A percentile compares a stretch with the other conserved stretches of the same genome.
Conservation (phyloP, 2,797 vertebrate species). For the Sylvilagus floridanus region DNA sequence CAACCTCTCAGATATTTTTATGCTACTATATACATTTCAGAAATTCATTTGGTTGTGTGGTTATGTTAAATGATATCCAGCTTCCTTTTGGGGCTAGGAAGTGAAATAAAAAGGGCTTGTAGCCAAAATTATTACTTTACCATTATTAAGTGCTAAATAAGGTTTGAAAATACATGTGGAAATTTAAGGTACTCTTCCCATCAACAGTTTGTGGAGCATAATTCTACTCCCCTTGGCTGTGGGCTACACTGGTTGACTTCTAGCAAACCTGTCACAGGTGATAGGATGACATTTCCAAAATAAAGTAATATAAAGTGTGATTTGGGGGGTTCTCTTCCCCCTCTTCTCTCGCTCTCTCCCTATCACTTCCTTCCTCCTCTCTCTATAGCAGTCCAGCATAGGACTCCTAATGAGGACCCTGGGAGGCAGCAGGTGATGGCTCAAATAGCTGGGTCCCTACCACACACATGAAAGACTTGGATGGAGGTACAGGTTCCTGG, state of each 20-base stretch:
- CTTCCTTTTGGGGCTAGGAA: neutral
- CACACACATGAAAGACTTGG: too few species aligned
- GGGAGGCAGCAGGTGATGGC: too few species aligned
- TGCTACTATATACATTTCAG: constrained; percentile 4
- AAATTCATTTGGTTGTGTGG: neutral
- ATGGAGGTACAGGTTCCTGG: too few species aligned
- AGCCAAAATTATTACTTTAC: constrained; percentile 33
- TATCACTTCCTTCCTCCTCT: too few species aligned
- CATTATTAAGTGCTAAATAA: constrained; percentile 20
- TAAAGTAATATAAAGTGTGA: neutral
- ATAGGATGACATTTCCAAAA: neutral
- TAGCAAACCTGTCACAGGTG: neutral
- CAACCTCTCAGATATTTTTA: neutral
- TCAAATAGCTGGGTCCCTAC: too few species aligned
- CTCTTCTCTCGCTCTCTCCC: neutral
- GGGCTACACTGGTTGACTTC: neutral
- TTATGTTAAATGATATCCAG: neutral
- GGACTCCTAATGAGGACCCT: too few species aligned
- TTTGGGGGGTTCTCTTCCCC: neutral
- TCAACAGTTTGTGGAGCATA: neutral
- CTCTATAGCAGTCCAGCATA: neutral
- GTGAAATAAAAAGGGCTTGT: constrained; percentile 25
- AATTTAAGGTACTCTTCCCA: neutral
- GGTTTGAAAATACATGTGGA: neutral
- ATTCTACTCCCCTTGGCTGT: neutral